A percentile compares a stretch with the other conserved stretches of the same genome.
Evolutionary conservation across 2,888 invertebrate genomes (phyloP).

Genomic region (Drosophila siamana): DNA sequence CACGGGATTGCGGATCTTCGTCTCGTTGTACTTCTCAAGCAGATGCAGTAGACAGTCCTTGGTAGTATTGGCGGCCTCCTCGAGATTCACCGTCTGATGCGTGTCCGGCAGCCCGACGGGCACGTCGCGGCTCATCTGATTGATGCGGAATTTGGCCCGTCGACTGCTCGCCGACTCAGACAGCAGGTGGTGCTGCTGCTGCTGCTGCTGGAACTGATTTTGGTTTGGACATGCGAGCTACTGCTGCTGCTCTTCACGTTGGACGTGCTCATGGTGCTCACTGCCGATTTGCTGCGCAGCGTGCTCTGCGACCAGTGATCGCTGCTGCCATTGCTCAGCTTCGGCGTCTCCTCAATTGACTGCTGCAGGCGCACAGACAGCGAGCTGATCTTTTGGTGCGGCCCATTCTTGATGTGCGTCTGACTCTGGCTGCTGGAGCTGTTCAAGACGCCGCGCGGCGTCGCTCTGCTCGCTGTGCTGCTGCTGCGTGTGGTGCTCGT

Average conservation of each 20-base stretch:
- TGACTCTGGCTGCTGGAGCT: slow-evolving; percentile 60
- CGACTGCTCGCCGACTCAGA: slow-evolving; percentile 85
- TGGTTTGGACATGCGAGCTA: slow-evolving; percentile 39
- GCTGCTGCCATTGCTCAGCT: slow-evolving; percentile 67
- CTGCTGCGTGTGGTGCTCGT: slow-evolving; percentile 47
- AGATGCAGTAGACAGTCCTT: slow-evolving; percentile 91
- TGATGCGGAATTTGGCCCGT: slow-evolving; percentile 88
- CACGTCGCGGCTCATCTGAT: slow-evolving; percentile 90
- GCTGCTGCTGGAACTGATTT: slow-evolving; percentile 35
- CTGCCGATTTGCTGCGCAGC: slow-evolving; percentile 46
- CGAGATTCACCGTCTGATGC: slow-evolving; percentile 86
- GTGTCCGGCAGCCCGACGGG: slow-evolving; percentile 88
- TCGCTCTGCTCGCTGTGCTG: slow-evolving; percentile 40
- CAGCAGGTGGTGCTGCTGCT: slow-evolving; percentile 22
- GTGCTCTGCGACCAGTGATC: slow-evolving; percentile 44
- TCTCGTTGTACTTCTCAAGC: slow-evolving; percentile 90
- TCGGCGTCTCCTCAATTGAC: slow-evolving; percentile 84
- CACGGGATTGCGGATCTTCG: slow-evolving; percentile 85
- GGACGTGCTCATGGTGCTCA: slow-evolving; percentile 58
- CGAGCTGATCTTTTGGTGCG: slow-evolving; percentile 68
- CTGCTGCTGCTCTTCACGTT: slow-evolving; percentile 49
- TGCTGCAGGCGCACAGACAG: slow-evolving; percentile 82
- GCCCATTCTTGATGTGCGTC: slow-evolving; percentile 40
- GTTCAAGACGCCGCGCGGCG: slow-evolving; percentile 41
- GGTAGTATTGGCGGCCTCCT: slow-evolving; percentile 89